These are phyloP conservation scores for Leptinotarsa texana DNA, from an alignment of 1,140 invertebrate species.

Conservation along the genomic window DNA sequence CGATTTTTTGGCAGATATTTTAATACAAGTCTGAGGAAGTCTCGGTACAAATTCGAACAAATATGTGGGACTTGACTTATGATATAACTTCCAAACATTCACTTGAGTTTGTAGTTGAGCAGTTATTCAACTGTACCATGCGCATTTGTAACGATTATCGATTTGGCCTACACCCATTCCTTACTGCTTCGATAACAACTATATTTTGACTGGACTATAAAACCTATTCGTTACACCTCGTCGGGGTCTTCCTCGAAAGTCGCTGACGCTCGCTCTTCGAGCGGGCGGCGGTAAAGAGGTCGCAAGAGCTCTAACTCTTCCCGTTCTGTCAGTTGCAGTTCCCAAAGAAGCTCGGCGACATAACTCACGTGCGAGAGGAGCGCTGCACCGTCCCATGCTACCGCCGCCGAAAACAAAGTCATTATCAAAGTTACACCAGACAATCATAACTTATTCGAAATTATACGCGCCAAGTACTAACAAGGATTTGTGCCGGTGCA, in stretches of 20 bases:
- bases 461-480: slow-evolving; percentile 30
- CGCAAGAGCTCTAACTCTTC: slow-evolving; percentile 16
- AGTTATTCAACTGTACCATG: no score
- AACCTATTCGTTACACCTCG: no score
- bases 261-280: not conserved
- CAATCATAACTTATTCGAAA: slow-evolving; percentile 31
- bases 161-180: no score
- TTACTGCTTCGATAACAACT: no score
- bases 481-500: slow-evolving; percentile 25
- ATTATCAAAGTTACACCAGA: slow-evolving; percentile 31
- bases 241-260: not conserved
- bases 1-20: not conserved
- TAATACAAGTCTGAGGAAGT: not conserved
- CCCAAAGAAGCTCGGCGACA: slow-evolving; percentile 9
- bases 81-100: no score
- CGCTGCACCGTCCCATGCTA: not conserved
- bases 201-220: no score
- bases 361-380: slow-evolving; percentile 2
- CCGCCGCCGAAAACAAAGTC: slow-evolving; percentile 26
- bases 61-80: no score
- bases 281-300: not conserved
- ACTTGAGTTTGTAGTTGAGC: no score
- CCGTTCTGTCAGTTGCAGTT: slow-evolving; percentile 16
- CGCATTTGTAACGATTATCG: no score
- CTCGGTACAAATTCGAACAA: not conserved